Conservation (phyloP, 2,888 invertebrate genomes). For the Nomada ferruginata region DNA sequence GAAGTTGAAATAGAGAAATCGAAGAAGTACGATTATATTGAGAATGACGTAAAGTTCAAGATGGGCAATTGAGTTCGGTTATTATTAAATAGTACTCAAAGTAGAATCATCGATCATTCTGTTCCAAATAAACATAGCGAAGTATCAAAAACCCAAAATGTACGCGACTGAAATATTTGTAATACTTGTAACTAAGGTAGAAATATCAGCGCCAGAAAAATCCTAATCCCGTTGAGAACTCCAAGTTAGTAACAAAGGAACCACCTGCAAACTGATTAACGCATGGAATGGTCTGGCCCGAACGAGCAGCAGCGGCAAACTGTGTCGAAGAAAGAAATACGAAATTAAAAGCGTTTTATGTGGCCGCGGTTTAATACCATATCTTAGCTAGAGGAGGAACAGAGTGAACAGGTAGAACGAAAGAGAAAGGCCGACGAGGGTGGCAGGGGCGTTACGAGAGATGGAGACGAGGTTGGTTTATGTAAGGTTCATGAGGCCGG, state of each 20-base stretch:
- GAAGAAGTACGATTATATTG: too few relatives aligned
- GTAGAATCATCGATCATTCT: too few relatives aligned
- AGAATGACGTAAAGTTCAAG: too few relatives aligned
- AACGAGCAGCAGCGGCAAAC: slow-evolving; percentile 1
- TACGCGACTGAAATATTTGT: too few relatives aligned
- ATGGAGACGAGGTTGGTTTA: slow-evolving; percentile 43
- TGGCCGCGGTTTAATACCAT: slow-evolving; percentile 52
- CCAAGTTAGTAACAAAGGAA: background rate
- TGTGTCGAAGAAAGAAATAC: slow-evolving; percentile 48
- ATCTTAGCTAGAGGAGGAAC: slow-evolving; percentile 34
- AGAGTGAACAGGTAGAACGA: slow-evolving; percentile 4
- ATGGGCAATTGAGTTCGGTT: too few relatives aligned
- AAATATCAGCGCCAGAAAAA: background rate
- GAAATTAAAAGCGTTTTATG: slow-evolving; percentile 61
- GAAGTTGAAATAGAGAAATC: too few relatives aligned
- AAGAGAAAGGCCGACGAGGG: background rate
- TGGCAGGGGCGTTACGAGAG: slow-evolving; percentile 9
- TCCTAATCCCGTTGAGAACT: background rate
- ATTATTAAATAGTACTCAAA: too few relatives aligned
- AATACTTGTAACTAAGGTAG: too few relatives aligned
- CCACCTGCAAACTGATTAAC: slow-evolving; percentile 17
- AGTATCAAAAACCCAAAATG: too few relatives aligned
- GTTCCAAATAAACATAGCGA: too few relatives aligned
- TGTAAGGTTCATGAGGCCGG: slow-evolving; percentile 67
- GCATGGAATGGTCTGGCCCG: background rate